Percentiles rank a stretch among this genome's conserved stretches.
These are phyloP conservation scores for Numida meleagris DNA, from an alignment of 2,113 vertebrate species.

Conservation along the genomic window DNA sequence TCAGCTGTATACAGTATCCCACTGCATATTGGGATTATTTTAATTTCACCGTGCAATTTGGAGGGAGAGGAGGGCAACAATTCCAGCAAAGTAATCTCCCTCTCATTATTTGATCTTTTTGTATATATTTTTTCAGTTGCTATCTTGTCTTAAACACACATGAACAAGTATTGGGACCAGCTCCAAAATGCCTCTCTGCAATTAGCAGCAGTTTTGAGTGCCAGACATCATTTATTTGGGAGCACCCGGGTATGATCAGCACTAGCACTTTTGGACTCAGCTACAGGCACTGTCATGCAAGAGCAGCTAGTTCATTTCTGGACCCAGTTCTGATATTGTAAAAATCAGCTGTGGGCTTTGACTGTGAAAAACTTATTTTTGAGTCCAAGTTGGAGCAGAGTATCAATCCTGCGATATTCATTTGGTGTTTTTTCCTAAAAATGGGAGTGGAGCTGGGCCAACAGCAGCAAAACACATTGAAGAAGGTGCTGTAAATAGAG, in stretches of 20 bases:
- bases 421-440: neutral
- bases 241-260: neutral
- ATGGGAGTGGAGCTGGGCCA: neutral
- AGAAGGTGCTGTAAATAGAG: neutral
- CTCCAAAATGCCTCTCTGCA: neutral
- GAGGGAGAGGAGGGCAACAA: neutral
- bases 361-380: neutral
- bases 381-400: neutral
- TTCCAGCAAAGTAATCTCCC: neutral
- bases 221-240: neutral
- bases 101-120: neutral
- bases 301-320: neutral
- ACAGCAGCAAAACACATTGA: neutral
- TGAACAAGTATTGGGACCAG: neutral
- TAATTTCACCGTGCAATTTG: neutral
- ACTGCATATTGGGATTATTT: neutral
- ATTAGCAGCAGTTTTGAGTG: neutral
- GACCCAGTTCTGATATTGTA: neutral
- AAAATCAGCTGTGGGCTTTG: neutral
- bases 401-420: neutral
- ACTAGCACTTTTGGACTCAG: neutral
- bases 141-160: neutral
- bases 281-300: neutral
- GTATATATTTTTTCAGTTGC: neutral
- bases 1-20: neutral